A percentile compares a stretch with the other conserved stretches of the same genome.
Conservation (phyloP, 2,113 vertebrate species). For the Ceratotherium simum region DNA sequence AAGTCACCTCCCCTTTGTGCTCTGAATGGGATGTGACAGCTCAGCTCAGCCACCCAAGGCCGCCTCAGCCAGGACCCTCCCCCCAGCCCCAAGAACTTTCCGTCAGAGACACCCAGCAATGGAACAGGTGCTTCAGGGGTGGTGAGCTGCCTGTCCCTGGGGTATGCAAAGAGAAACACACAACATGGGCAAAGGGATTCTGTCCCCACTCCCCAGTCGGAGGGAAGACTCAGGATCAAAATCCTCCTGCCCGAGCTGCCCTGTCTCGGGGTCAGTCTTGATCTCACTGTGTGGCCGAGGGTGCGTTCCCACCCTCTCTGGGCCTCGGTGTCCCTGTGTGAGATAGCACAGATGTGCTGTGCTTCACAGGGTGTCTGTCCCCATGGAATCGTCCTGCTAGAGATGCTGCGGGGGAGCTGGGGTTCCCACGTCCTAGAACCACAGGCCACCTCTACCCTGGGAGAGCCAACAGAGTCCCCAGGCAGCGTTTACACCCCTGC, state of each 20-base stretch:
- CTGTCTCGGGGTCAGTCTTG: not conserved
- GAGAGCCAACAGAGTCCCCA: not conserved
- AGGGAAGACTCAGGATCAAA: not conserved
- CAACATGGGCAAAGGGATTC: not conserved
- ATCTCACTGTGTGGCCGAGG: fast-evolving
- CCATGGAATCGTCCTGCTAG: not conserved
- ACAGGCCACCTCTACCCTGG: not conserved
- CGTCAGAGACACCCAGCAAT: not conserved
- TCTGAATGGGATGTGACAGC: not conserved
- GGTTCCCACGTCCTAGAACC: not conserved
- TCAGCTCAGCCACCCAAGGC: fast-evolving
- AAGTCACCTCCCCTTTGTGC: not conserved
- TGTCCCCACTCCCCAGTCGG: not conserved
- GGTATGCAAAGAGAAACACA: not conserved
- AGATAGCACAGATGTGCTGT: fast-evolving
- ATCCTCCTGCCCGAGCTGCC: not conserved
- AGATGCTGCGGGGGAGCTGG: not conserved
- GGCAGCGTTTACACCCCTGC: not conserved
- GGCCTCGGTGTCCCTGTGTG: not conserved
- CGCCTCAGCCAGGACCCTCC: not conserved
- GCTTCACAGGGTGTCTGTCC: not conserved
- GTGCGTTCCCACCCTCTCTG: not conserved
- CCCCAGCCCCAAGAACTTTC: not conserved
- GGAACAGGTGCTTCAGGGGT: too few relatives aligned
- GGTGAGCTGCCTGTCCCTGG: not conserved